Base-by-base conservation (phyloP, 53 echinoderm and acorn worm genomes). In the Hippasteria phrygiana region DNA sequence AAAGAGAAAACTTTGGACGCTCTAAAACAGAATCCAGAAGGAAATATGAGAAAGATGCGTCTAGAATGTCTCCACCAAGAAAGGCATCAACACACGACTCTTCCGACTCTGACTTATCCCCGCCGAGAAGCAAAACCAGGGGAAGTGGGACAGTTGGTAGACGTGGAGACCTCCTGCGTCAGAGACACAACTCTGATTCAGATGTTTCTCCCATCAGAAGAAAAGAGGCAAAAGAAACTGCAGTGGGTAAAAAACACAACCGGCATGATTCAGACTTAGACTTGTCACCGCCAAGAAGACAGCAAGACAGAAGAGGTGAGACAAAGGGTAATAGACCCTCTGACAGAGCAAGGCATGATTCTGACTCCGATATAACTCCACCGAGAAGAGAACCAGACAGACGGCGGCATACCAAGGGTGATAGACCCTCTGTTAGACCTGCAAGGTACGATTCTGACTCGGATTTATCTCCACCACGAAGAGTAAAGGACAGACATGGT, bases 251-350 rank as follows among this genome's bases (percentile, higher is more conserved):
- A 13, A 62, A 31, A 42, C 90, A 70, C 50, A 65, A 28, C 8
- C 77, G 90, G 27, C 94, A 96, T 73, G 93, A 96, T 89, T 93
- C 91, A 11, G 92, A 92, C 48, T 79, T 78, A 46, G 96, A 93
- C 39, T 37, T 88, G 43, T 90, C 93, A 73, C 92, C 89, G 16
- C 77, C 75, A 1, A 90, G 81, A 36, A 89, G 88, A 37, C 13
- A 18, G 17, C 18, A 59, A 18, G 59, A 59, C 4, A 59, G 17
- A 24, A 28, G 54, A 18, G 88, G 27, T 18, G 4, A 10, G 53
- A 78, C 5, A 31, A 5, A 7, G 11, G 3, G 5, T 24, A 18
- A n/a, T 2, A 26, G n/a, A 43, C 27, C 14, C 37, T 10, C 5
- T 10, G 53, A n/a, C 73, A 17, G 2, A 10, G 59, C 59, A 24